Evolutionary conservation across 1,140 invertebrate species (phyloP), one percentile per base, ranked within the genome.

Genomic region (Heliothis subflexa): DNA sequence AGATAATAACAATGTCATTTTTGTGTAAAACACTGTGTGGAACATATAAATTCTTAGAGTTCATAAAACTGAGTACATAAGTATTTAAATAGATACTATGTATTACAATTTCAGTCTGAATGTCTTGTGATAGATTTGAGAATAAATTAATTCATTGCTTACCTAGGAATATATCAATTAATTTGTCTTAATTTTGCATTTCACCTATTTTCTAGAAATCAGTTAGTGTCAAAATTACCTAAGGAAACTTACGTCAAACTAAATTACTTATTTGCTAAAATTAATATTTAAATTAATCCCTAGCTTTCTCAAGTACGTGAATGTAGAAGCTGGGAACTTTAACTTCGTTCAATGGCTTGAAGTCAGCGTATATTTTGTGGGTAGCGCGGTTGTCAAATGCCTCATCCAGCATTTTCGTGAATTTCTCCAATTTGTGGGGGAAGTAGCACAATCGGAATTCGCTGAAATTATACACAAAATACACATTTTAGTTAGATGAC

Each of bases 361-460:
- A 98, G 90, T 98, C 98, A 0, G 96, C 97, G 83, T 96, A 98
- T 25, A 98, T 96, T 57, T 95, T 95, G 88, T 98, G 97, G 68
- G 96, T 95, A 0, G 95, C 95, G 25, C 95, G 90, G 12, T 93
- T 83, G n/a, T 96, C 96, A 89, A 98, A 98, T 5, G 96, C 96
- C 74, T 97, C 96, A 54, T 95, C 91, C 14, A 98, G 89, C 92
- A 98, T 96, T 2, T 95, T 85, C 0, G 95, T 96, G 91, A 98
- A 98, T 1, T 95, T 92, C 11, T 96, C 94, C 68, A 98, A 90
- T 59, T 95, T 96, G 85, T 98, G 98, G 5, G 98, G 98, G 94
- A 98, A 98, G 88, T 98, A 98, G 5, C 97, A 98, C 14, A 98
- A 92, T 13, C 98, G 96, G 93, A 98, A 98, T 86, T 97, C 96